Evolutionary conservation across 2,113 vertebrate genomes (phyloP).

Genomic region (Archilochus colubris): DNA sequence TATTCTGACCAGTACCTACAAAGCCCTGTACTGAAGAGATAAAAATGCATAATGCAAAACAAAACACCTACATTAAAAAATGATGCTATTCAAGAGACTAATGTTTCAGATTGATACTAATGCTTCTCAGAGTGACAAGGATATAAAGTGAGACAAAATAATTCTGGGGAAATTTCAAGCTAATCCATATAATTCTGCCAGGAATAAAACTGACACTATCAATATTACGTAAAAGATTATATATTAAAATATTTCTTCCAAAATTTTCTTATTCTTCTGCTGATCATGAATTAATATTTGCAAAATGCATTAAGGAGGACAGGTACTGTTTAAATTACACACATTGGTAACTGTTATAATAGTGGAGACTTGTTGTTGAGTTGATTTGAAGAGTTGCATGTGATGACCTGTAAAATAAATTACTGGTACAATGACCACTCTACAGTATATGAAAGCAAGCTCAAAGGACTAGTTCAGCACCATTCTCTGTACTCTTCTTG

Average conservation of each 20-base stretch:
- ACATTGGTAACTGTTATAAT: neutral
- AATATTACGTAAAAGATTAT: neutral
- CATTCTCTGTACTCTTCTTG: neutral
- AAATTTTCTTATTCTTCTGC: neutral
- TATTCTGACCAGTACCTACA: neutral
- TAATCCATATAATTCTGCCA: neutral
- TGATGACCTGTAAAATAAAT: neutral
- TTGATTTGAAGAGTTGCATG: constrained; percentile 11
- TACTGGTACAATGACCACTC: neutral
- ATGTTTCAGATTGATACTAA: neutral
- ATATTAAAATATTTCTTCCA: neutral
- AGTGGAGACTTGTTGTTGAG: neutral
- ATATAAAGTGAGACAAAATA: neutral
- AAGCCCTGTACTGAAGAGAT: neutral
- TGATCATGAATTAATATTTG: neutral
- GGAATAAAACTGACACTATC: neutral
- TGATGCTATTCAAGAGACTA: neutral
- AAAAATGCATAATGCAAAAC: neutral
- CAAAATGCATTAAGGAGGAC: neutral
- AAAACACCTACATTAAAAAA: neutral
- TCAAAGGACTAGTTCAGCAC: neutral
- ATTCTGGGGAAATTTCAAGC: neutral
- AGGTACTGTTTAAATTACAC: neutral
- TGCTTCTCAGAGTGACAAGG: neutral
- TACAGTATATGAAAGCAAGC: neutral